Conservation (phyloP, 2,888 invertebrate species). For the Eupithecia subumbrata region DNA sequence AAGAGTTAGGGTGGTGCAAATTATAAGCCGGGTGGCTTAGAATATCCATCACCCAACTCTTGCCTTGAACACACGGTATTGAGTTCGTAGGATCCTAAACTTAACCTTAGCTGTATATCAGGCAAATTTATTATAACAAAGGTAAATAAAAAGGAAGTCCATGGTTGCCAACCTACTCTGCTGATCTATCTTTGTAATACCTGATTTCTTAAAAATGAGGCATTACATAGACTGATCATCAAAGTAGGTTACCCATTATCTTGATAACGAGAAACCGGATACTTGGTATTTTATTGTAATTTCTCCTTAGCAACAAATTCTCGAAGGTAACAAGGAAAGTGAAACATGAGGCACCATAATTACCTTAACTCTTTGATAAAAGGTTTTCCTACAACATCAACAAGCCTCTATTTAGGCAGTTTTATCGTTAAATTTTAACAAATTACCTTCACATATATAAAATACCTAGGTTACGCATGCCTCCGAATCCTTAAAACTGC, state of each 20-base stretch:
- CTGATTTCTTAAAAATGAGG: background rate
- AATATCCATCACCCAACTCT: too few species aligned
- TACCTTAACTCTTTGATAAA: background rate
- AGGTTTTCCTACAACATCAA: background rate
- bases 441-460: background rate
- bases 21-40: too few species aligned
- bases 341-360: background rate
- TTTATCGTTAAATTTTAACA: background rate
- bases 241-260: too few species aligned
- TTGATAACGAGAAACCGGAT: background rate
- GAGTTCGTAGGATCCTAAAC: too few species aligned
- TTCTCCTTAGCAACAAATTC: background rate
- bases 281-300: background rate
- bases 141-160: too few species aligned
- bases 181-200: background rate
- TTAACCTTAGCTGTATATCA: too few species aligned
- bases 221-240: too few species aligned
- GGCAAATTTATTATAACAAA: too few species aligned
- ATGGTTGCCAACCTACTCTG: background rate
- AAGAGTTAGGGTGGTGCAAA: too few species aligned
- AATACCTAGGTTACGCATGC: background rate
- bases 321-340: background rate
- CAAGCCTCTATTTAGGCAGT: background rate
- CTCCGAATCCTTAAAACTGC: too few species aligned
- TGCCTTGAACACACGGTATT: too few species aligned